A percentile compares a stretch with the other conserved stretches of the same genome.
These are phyloP conservation scores for Xylota segnis DNA, from an alignment of 2,888 invertebrate species.

Conservation along the genomic window DNA sequence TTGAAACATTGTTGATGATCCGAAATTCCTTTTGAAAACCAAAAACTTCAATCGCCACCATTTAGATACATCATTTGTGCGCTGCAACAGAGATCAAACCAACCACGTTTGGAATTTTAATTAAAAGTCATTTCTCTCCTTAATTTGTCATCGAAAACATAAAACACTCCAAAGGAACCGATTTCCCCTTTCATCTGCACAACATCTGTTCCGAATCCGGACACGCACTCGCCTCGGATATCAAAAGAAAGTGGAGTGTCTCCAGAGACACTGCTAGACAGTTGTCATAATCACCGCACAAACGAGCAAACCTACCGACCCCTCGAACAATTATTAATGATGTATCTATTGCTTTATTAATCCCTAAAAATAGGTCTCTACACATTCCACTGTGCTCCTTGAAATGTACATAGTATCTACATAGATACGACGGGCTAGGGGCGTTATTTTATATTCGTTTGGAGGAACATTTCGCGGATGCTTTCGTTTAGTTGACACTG, in stretches of 20 bases:
- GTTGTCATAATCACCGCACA: constrained; percentile 70
- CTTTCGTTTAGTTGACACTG: constrained; percentile 64
- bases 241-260: constrained; percentile 58
- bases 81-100: constrained; percentile 40
- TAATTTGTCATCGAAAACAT: constrained; percentile 71
- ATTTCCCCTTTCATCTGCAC: constrained; percentile 60
- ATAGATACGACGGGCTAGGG: constrained; percentile 7
- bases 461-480: constrained; percentile 62
- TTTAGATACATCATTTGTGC: neutral
- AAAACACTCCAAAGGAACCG: constrained; percentile 40
- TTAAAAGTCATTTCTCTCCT: constrained; percentile 61
- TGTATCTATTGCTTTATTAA: constrained; percentile 73
- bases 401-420: neutral
- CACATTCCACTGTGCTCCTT: no score
- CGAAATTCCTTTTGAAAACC: neutral
- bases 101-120: constrained; percentile 65
- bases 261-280: constrained; percentile 56
- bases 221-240: constrained; percentile 43
- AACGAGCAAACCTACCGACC: constrained; percentile 40
- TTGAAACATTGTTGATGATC: neutral
- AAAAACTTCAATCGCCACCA: neutral
- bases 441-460: constrained; percentile 33
- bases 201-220: constrained; percentile 64
- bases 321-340: constrained; percentile 74
- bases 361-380: constrained; percentile 68